Evolutionary conservation across 2,797 vertebrate genomes (phyloP), one percentile per base, ranked within the genome.

Genomic region (Microcaecilia unicolor): DNA sequence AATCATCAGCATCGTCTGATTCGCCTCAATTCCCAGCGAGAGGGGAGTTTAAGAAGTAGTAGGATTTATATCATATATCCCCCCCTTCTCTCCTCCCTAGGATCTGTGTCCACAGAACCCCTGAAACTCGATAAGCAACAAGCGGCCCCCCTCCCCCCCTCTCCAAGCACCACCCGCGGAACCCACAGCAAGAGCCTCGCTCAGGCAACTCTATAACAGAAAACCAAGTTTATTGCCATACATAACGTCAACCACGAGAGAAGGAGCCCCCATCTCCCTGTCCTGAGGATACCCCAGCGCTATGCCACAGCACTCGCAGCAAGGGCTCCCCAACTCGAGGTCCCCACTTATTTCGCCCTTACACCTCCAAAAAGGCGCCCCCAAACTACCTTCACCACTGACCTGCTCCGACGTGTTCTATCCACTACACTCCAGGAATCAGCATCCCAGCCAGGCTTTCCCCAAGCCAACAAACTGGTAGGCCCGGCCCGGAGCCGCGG

Each of bases 401-500:
- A 30, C 38, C 21, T 27, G 21, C 12, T 13, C 11, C 17, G 14
- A 15, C 20, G 17, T 27, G n/a, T 9, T 17, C 23, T 11, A 18
- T 8, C 23, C 13, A 13, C 22, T 15, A 14, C 22, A 15, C 10
- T 31, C 17, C 12, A n/a, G 4, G 18, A 22, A 35, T 41, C 45
- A 59, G 51, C 58, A 54, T 47, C 35, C 53, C 46, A 52, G 61
- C 59, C 58, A 58, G 52, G 55, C 47, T 54, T 34, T 44, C 41
- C 40, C 41, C 58, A 54, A 48, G 53, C 44, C 41, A 42, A 51
- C 53, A 41, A 54, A 31, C 47, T 41, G 38, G 48, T 59, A 93
- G 93, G 93, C 92, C 92, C 78, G 67, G 58, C 55, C 44, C 64
- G 67, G 80, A 78, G 85, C 93, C 90, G 85, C 90, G 90, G 88